Evolutionary conservation across 1,140 invertebrate species (phyloP), one percentile per base, ranked within the genome.

Genomic region (Cheumatopsyche charites): DNA sequence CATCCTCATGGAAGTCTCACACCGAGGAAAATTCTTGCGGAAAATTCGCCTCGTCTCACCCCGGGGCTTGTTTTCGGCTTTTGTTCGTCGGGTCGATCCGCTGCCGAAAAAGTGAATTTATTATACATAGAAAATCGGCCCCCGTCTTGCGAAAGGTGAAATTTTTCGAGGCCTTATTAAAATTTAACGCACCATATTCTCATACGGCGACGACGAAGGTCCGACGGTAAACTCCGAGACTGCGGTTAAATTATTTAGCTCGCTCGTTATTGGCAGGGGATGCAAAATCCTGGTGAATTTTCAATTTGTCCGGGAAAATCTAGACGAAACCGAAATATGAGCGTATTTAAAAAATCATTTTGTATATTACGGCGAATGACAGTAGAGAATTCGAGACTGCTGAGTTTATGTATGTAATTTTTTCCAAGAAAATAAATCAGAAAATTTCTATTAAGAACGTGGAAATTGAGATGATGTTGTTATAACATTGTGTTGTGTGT

Each of bases 61-160:
- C 15, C 47, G 29, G 29, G 29, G n/a, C n/a, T 36, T 36, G 29
- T 36, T 19, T 52, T 52, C 47, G 6, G 9, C 47, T 52, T 52
- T 52, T 52, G 47, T 52, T 52, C 19, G 29, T 36, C 29, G 9
- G 29, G 29, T 36, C 29, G 47, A 19, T 52, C 47, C 47, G 15
- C 19, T 52, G 1, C n/a, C n/a, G 47, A 52, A 19, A 52, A 62
- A 62, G 26, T 62, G n/a, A 62, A 62, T 62, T 62, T 62, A 62
- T 62, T 62, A 62, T 62, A 62, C 58, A 62, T 62, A 26, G 26
- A 62, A 62, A 62, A 62, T 62, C 23, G 29, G 58, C 58, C 58
- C n/a, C n/a, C 58, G 58, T 62, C 58, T 62, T 15, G 23, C 19
- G 13, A 62, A 62, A 62, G 58, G 58, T 62, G 58, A 62, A 62